Conservation (phyloP, 2,113 vertebrate species). For the Zapus hudsonius region DNA sequence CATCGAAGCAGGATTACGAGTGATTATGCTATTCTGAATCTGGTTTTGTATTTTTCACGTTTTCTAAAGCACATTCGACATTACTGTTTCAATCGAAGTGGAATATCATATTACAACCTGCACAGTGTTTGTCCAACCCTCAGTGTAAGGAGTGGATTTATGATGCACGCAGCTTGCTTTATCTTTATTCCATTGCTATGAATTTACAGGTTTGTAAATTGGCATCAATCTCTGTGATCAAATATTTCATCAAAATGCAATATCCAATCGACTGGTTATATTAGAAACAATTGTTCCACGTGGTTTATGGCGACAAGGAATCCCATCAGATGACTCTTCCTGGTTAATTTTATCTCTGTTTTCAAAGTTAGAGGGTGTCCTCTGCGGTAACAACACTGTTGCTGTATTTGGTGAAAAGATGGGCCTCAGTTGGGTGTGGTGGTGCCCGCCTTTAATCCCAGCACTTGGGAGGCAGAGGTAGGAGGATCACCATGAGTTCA, state of each 20-base stretch:
- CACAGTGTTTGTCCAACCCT: not conserved
- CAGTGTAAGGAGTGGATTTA: constrained; percentile 25
- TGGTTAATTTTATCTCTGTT: not conserved
- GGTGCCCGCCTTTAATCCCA: too few species aligned
- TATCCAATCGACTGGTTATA: not conserved
- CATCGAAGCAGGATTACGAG: not conserved
- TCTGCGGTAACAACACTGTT: not conserved
- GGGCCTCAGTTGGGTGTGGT: not conserved
- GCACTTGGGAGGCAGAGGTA: too few species aligned
- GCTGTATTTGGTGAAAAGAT: not conserved
- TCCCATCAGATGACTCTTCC: not conserved
- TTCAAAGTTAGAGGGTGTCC: not conserved
- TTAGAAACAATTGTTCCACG: constrained; percentile 20
- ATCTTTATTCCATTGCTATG: constrained; percentile 37
- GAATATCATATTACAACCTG: not conserved
- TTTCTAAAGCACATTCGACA: constrained; percentile 28
- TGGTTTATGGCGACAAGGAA: not conserved
- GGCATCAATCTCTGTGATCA: constrained; percentile 41
- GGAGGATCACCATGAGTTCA: too few species aligned
- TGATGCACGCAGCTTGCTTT: not conserved
- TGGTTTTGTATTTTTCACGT: constrained; percentile 10
- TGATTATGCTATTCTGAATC: not conserved
- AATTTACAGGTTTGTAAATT: not conserved
- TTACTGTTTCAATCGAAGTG: not conserved
- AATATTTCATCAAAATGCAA: constrained; percentile 37